phyloP scores from a whole-genome alignment of 2,113 vertebrate genomes.

The Tenebrosternarchus preto region DNA sequence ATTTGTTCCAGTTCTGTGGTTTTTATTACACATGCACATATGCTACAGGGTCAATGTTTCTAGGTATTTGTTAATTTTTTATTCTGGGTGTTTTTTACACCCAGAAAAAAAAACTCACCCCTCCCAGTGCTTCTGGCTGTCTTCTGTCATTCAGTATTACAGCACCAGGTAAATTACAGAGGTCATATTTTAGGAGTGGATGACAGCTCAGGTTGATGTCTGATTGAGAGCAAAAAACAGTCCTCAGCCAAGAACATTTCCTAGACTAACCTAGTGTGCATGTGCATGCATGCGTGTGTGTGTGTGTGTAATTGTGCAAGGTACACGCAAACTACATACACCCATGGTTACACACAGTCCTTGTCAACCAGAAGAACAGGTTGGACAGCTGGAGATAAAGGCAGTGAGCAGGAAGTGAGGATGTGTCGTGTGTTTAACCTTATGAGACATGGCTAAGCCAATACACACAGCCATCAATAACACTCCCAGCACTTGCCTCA shows the following conservation, averaged over 20 bases:
- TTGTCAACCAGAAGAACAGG: constrained; percentile 75
- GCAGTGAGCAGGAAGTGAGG: constrained; percentile 59
- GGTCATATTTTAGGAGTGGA: constrained; percentile 37
- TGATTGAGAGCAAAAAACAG: constrained; percentile 35
- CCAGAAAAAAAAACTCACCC: too few species aligned
- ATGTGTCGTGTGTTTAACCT: constrained; percentile 71
- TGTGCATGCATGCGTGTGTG: constrained; percentile 48
- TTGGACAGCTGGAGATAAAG: constrained; percentile 71
- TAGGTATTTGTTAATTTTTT: constrained; percentile 56
- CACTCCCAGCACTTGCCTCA: not conserved
- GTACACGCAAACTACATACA: constrained; percentile 43
- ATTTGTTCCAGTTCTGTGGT: constrained; percentile 57
- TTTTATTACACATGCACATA: constrained; percentile 35
- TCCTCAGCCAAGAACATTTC: constrained; percentile 16
- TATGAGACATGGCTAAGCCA: constrained; percentile 56
- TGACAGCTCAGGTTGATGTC: constrained; percentile 41
- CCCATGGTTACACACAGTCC: constrained; percentile 56
- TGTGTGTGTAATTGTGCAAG: constrained; percentile 1
- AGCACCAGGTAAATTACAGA: constrained; percentile 30
- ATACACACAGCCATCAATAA: constrained; percentile 49
- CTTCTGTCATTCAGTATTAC: constrained; percentile 38
- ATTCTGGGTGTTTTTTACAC: constrained; percentile 25
- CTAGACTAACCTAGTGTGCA: constrained; percentile 15
- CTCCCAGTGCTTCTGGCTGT: constrained; percentile 14
- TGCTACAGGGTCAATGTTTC: constrained; percentile 43